Conservation (phyloP, 2,888 invertebrate genomes). For the Rhagophthalmus giganteus region DNA sequence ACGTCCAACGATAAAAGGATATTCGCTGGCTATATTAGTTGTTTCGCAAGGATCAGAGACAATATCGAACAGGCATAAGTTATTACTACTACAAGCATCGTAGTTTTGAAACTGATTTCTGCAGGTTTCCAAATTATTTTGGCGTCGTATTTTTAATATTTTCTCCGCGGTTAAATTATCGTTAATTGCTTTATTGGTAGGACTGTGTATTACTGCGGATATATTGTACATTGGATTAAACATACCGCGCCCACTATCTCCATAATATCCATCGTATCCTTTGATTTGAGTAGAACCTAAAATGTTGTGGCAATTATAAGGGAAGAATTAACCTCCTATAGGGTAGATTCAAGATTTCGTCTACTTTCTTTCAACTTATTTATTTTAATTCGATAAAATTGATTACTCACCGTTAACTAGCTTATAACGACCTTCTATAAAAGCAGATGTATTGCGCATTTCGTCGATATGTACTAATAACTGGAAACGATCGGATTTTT, state of each 20-base stretch:
- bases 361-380: too few relatives aligned
- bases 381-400: neutral
- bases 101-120: neutral
- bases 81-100: conserved; percentile 25
- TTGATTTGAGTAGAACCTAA: conserved; percentile 32
- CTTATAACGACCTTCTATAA: conserved; percentile 47
- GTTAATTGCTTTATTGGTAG: conserved; percentile 40
- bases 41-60: conserved; percentile 49
- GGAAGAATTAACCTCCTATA: too few relatives aligned
- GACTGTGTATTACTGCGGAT: conserved; percentile 39
- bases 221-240: conserved; percentile 40
- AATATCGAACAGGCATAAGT: conserved; percentile 47
- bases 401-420: conserved; percentile 43
- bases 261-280: conserved; percentile 41
- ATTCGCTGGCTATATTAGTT: conserved; percentile 39
- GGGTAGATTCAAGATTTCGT: too few relatives aligned
- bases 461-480: conserved; percentile 51
- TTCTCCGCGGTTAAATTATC: conserved; percentile 27
- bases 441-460: conserved; percentile 48
- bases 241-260: conserved; percentile 39
- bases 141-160: conserved; percentile 32
- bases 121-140: conserved; percentile 25
- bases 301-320: too few relatives aligned
- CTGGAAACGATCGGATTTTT: conserved; percentile 27
- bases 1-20: conserved; percentile 31